These are phyloP conservation scores for Myotis brandtii DNA, from an alignment of 2,113 vertebrate species.

Conservation along the genomic window DNA sequence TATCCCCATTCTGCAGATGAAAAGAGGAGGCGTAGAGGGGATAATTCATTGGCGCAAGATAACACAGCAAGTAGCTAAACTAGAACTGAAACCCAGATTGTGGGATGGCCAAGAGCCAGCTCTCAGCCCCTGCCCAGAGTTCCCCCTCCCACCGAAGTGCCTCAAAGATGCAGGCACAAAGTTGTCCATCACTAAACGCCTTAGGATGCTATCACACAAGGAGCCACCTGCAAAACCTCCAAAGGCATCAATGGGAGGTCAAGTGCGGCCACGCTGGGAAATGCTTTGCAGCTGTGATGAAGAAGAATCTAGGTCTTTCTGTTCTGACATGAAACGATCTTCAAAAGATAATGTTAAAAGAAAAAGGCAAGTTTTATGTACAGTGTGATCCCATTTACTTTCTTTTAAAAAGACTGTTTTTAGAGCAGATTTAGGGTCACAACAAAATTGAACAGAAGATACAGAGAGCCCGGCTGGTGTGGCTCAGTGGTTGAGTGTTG, in stretches of 20 bases:
- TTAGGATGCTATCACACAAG: background rate
- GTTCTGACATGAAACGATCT: background rate
- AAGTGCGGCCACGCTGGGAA: rapidly evolving
- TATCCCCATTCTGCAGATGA: background rate
- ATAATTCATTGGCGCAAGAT: background rate
- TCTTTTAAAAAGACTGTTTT: background rate
- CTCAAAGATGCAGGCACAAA: too few relatives aligned
- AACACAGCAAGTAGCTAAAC: background rate
- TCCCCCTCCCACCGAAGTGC: background rate
- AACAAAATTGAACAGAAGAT: background rate
- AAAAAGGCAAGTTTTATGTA: background rate
- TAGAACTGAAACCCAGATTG: background rate
- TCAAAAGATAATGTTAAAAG: background rate
- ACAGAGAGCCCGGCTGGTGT: too few relatives aligned
- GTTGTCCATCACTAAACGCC: background rate
- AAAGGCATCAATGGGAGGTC: background rate
- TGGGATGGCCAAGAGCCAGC: background rate
- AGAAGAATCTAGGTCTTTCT: background rate
- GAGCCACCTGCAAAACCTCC: background rate
- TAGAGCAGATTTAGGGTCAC: background rate
- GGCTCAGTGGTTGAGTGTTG: too few relatives aligned
- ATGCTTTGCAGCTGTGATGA: background rate
- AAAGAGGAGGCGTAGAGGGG: background rate
- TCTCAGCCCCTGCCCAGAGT: background rate
- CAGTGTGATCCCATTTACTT: background rate